These are phyloP conservation scores for Pituophis catenifer DNA, from an alignment of 2,113 vertebrate genomes.

Conservation along the genomic window DNA sequence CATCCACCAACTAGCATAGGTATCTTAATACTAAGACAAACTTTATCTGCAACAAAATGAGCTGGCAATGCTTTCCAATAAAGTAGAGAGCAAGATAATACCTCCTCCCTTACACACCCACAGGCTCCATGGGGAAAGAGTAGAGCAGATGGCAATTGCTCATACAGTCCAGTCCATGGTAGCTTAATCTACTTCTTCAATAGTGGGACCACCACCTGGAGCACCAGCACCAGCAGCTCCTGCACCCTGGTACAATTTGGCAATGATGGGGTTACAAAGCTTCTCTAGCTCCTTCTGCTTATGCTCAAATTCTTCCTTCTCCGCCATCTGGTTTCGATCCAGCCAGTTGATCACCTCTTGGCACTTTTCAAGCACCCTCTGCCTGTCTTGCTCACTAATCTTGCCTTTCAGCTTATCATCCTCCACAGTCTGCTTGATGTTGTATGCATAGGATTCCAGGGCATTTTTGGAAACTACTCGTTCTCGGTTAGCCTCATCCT, in stretches of 20 bases:
- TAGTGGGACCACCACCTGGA: slow-evolving; percentile 72
- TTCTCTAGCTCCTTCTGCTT: slow-evolving; percentile 83
- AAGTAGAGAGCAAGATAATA: slow-evolving; percentile 62
- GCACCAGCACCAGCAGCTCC: slow-evolving; percentile 61
- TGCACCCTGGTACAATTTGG: slow-evolving; percentile 77
- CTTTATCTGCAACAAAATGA: slow-evolving; percentile 38
- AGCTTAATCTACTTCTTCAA: slow-evolving; percentile 79
- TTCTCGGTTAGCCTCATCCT: slow-evolving; percentile 77
- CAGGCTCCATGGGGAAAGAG: slow-evolving; percentile 51
- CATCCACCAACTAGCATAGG: slow-evolving; percentile 61
- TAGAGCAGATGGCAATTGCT: slow-evolving; percentile 55
- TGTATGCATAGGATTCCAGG: slow-evolving; percentile 78
- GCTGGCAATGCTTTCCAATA: slow-evolving; percentile 65
- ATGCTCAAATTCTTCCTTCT: slow-evolving; percentile 81
- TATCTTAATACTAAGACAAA: slow-evolving; percentile 61
- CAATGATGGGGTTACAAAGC: slow-evolving; percentile 80
- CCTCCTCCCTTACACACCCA: slow-evolving; percentile 64
- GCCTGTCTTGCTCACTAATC: slow-evolving; percentile 78
- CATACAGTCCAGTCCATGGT: slow-evolving; percentile 34
- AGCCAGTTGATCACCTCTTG: slow-evolving; percentile 78
- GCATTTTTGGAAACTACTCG: slow-evolving; percentile 76
- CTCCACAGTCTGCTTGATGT: slow-evolving; percentile 78
- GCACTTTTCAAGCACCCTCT: slow-evolving; percentile 77
- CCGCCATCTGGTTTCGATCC: slow-evolving; percentile 79
- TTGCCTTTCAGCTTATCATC: slow-evolving; percentile 81